Conservation (phyloP, 2,797 vertebrate species). For the Ciconia nigra region DNA sequence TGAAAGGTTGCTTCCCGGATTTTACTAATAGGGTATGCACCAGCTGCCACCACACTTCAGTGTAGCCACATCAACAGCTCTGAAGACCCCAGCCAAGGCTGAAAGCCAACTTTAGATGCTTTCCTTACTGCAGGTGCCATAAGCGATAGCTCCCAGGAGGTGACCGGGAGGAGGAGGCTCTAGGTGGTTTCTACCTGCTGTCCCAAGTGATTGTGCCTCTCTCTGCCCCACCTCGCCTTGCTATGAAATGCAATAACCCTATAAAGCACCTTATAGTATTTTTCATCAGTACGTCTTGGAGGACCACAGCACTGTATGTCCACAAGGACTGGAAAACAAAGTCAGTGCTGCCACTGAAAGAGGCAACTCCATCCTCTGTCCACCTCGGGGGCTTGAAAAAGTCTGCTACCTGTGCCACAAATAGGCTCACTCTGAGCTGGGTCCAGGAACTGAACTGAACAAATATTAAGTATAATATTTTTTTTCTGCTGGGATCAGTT, state of each 20-base stretch:
- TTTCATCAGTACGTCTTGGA: background rate
- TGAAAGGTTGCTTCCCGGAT: background rate
- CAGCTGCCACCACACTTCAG: background rate
- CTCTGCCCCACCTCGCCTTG: background rate
- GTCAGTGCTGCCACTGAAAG: background rate
- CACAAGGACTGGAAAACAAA: background rate
- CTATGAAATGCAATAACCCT: background rate
- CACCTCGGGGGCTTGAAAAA: background rate
- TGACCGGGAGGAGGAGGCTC: background rate
- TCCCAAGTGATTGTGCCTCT: rapidly evolving
- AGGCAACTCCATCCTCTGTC: background rate
- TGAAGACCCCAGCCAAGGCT: background rate
- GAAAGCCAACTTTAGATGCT: background rate
- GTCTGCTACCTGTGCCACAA: background rate
- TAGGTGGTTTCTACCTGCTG: background rate
- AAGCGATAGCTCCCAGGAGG: background rate
- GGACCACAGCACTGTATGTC: background rate
- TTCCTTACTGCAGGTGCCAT: background rate
- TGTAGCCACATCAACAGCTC: background rate
- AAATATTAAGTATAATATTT: background rate
- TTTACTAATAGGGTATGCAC: background rate
- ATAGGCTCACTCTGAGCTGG: background rate
- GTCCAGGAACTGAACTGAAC: background rate
- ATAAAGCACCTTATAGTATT: background rate
- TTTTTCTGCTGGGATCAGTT: background rate